Base-by-base conservation (phyloP, 2,888 invertebrate species). In the Deilephila porcellus region DNA sequence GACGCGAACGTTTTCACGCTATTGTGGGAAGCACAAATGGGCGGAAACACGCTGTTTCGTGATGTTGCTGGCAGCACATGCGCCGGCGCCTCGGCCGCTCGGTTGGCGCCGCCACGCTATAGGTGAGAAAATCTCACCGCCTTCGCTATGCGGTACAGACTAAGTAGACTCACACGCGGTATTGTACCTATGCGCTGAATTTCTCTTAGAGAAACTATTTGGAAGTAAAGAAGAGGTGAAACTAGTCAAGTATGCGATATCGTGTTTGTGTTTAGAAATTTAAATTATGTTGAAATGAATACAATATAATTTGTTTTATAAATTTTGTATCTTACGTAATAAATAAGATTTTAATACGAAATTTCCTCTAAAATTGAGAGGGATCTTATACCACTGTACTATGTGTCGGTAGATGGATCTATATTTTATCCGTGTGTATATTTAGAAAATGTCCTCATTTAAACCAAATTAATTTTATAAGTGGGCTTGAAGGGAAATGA, bases 41-140 rank as follows among this genome's bases (percentile, higher is more conserved):
- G 91, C 91, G 93, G 93, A 92, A 91, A 90, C 37, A 60, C 37
- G 72, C 74, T 73, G 76, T 77, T 77, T 71, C 75, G 79, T 75
- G 76, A 67, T 67, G 67, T 67, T 67, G 32, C 62, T 62, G 25
- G 78, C 79, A 83, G 82, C 88, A 88, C 87, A 86, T 92, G 92
- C 88, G 88, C 88, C 85, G 92, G 92, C 92, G 93, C 92, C 90
- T 89, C 80, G 81, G 80, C 76, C 74, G 77, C 19, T 79, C 80
- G 80, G 81, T 79, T 78, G 75, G 77, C 76, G 76, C 77, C 78
- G 93, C 92, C 92, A 80, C 83, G 79, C 84, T 80, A 83, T 86
- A 91, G 91, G 92, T 91, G 93, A 92, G 91, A 92, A 92, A 92
- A 91, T 91, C 90, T 90, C 89, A 87, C 86, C 85, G 84, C 80